Evolutionary conservation across 2,888 invertebrate species (phyloP), one percentile per base, ranked within the genome.

Genomic region (Nomada goodeniana): DNA sequence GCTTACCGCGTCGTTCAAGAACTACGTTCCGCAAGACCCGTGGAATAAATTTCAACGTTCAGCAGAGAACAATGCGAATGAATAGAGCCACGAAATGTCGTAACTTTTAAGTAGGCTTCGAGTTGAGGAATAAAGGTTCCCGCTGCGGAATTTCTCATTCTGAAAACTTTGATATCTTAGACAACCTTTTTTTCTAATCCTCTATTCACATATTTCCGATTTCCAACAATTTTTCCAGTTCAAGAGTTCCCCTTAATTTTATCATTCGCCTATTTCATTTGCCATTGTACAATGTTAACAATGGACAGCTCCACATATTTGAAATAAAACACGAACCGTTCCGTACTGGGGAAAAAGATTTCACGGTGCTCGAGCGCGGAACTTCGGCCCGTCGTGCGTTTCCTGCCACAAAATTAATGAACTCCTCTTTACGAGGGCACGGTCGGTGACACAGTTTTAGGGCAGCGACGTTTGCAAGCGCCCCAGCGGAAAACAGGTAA

Each of bases 321-420:
- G 23, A 59, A 57, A 50, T 52, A n/a, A 36, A 50, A 44, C 44
- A 44, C n/a, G 18, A 11, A n/a, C 10, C 10, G 36, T 47, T 36
- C 57, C 23, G 23, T 47, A 42, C 29, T 11, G 52, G 4, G 44
- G 23, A 29, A 11, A 23, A n/a, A 20, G 52, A 69, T 47, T 70
- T 69, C 11, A 77, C 59, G n/a, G 70, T 53, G 29, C 52, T 2
- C 52, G 59, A 57, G n/a, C 44, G 63, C 52, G 80, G 79, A 80
- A 71, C 71, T 29, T 11, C 13, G 15, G 44, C 36, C 10, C 9
- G n/a, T 2, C 10, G 13, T 42, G 0, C 42, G 20, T 52, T 67
- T 77, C 78, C 60, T 55, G 80, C 20, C 18, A 10, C 61, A 61
- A 61, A 69, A 61, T 67, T 74, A 67, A 67, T n/a, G 52, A 65